These are phyloP conservation scores for Spilarctia lutea DNA, from an alignment of 2,888 invertebrate genomes.

Conservation along the genomic window DNA sequence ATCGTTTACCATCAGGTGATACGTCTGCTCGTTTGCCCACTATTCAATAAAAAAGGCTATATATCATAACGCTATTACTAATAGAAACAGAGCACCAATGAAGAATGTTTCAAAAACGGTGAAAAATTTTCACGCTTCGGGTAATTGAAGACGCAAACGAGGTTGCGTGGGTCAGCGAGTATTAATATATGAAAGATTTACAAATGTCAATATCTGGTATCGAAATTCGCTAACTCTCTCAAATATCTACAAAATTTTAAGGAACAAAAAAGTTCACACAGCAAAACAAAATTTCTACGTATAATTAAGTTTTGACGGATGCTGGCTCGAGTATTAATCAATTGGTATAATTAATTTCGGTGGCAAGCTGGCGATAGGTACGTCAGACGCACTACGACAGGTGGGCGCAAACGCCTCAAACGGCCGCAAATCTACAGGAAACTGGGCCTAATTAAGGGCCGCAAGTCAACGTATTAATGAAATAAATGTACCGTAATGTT, in stretches of 20 bases:
- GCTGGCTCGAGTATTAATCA: conserved; percentile 77
- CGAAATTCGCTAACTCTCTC: neutral
- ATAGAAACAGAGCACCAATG: too few species aligned
- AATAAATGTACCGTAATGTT: conserved; percentile 66
- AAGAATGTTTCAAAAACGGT: too few species aligned
- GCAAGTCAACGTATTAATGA: conserved; percentile 42
- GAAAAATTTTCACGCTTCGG: too few species aligned
- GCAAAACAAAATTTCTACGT: conserved; percentile 69
- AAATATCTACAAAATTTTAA: neutral
- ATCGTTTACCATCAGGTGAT: too few species aligned
- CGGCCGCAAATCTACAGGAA: conserved; percentile 83
- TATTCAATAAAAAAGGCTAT: too few species aligned
- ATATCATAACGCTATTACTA: too few species aligned
- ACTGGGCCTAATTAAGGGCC: conserved; percentile 72
- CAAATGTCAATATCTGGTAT: neutral
- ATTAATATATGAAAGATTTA: too few species aligned
- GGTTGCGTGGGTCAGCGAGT: too few species aligned
- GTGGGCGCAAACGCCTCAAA: conserved; percentile 71
- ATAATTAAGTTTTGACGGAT: conserved; percentile 73
- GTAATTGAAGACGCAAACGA: too few species aligned
- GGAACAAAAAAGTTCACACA: conserved; percentile 21
- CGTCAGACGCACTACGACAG: conserved; percentile 79
- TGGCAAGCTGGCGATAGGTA: conserved; percentile 73
- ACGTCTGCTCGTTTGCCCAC: too few species aligned
- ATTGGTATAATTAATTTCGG: conserved; percentile 81